Base-by-base conservation (phyloP, 2,888 invertebrate genomes). In the Drosophila putrida region DNA sequence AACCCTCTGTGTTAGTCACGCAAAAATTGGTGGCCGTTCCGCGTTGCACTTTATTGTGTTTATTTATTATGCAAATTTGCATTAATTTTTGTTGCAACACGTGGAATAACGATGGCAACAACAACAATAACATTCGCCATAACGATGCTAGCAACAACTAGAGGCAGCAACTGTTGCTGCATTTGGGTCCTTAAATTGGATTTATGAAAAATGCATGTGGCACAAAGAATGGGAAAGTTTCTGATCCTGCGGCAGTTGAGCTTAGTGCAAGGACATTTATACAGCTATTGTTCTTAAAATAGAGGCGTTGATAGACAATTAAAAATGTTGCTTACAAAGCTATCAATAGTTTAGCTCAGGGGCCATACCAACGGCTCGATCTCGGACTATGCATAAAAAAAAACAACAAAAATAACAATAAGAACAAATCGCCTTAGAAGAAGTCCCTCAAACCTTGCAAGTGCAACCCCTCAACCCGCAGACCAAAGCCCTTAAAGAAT, bases 51-150 rank as follows among this genome's bases (percentile, higher is more conserved):
- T 82, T 75, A 89, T 84, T 87, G 63, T 75, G 64, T 77, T 71
- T 75, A 78, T 89, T 88, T 89, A 88, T 84, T 88, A 88, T 75
- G 88, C 71, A 89, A 88, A 89, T 88, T 78, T 70, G 66, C 79
- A 84, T 84, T 89, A 89, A 88, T 88, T 88, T 88, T 63, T 67
- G 62, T 66, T 74, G 82, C 82, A 69, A 69, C 88, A 87, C 82
- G 88, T 89, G 82, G 76, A 33, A 28, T 49, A 59, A 28, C 20
- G 4, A 35, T 1, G 35, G 44, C 44, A 44, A 9, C 13, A 36
- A 76, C 72, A 63, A 75, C 47, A 39, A 44, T 54, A 44, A 39
- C 28, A 46, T 20, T 3, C 20, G 9, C 36, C 28, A 25, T 51
- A 50, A 28, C 27, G 25, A 20, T 33, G 31, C 10, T 6, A 50